Evolutionary conservation across 1,140 invertebrate species (phyloP), one percentile per base, ranked within the genome.

Genomic region (Magallana angulata): DNA sequence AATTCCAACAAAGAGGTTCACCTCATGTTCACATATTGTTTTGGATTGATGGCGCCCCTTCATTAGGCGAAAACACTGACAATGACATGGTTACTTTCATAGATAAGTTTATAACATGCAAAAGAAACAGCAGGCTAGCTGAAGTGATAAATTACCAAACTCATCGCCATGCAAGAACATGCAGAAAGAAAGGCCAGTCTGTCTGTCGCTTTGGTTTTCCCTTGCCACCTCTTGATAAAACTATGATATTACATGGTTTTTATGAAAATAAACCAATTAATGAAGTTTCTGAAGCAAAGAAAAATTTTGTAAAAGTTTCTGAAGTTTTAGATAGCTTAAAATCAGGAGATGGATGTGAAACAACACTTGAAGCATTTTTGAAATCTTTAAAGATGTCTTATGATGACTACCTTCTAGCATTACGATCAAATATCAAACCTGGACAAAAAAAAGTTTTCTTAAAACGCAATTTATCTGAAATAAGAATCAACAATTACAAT

Each of bases 21-120:
- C 95, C 95, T 18, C 95, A 95, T 91, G 80, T 94, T 14, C 94
- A 95, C 85, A 92, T 94, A 71, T 86, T 95, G 5, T 58, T 94
- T n/a, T 95, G 95, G 94, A 86, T 94, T 3, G 88, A 94, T 89
- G 90, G 93, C 91, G 88, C 92, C 57, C 95, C 94, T 76, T 57
- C 59, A 64, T 93, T 82, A 60, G 14, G 57, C 14, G 0, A 88
- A 57, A 30, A 76, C 62, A 84, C 5, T 36, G 81, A 80, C n/a
- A 24, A 71, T 59, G 85, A 87, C 24, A 76, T 90, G 30, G 60
- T 12, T 64, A 12, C 82, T 36, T 91, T 89, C 80, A 87, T 90
- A 85, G 89, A 91, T 60, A 89, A 83, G 57, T 76, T 84, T 64
- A 18, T 91, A 0, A 87, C 87, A n/a, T 91, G 90, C 82, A 60